Conservation (phyloP, 2,888 invertebrate genomes). For the Dendrolimus pini region DNA sequence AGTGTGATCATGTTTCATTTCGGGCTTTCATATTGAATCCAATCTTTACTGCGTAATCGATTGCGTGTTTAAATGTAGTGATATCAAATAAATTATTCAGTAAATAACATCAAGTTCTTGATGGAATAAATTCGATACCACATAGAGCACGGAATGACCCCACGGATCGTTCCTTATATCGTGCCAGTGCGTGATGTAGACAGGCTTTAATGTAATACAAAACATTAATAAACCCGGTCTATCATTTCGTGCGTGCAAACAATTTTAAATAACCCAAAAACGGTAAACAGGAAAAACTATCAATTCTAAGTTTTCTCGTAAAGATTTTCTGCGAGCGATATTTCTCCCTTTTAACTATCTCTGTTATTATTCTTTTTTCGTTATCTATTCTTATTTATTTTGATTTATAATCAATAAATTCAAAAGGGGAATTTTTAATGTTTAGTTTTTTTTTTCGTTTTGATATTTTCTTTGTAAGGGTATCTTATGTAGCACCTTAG, state of each 20-base stretch:
- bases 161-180: conserved; percentile 36
- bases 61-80: conserved; percentile 64
- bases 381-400: background rate
- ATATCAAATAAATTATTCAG: conserved; percentile 58
- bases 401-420: background rate
- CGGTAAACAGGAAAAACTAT: conserved; percentile 62
- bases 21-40: conserved; percentile 37
- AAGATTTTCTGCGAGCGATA: conserved; percentile 53
- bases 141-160: conserved; percentile 46
- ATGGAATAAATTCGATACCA: conserved; percentile 46
- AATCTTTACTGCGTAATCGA: conserved; percentile 32
- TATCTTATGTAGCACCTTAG: conserved; percentile 48
- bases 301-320: conserved; percentile 66
- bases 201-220: conserved; percentile 38
- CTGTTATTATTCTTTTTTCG: conserved; percentile 29
- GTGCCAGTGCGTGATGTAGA: conserved; percentile 57
- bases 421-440: background rate
- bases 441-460: conserved; percentile 15
- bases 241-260: conserved; percentile 62
- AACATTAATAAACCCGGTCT: conserved; percentile 47
- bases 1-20: conserved; percentile 36
- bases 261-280: conserved; percentile 58
- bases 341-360: conserved; percentile 32
- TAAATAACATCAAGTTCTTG: conserved; percentile 58
- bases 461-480: conserved; percentile 27